Percentiles rank a stretch among this genome's conserved stretches.
Conservation (phyloP, 2,113 vertebrate genomes). For the Psephotus haematonotus region DNA sequence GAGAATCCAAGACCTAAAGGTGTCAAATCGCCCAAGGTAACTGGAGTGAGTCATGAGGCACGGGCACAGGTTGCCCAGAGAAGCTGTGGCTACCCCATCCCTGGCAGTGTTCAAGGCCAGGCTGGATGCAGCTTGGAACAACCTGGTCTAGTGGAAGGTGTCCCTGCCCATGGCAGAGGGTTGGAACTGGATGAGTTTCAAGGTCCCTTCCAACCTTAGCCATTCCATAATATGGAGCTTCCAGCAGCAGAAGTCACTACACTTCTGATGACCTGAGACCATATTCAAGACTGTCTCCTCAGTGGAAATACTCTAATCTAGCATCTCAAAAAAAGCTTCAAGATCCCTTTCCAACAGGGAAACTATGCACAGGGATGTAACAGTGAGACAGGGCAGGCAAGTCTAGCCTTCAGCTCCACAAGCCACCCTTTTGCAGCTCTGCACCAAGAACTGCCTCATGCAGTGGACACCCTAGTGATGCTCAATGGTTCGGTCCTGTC, state of each 20-base stretch:
- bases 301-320: background rate
- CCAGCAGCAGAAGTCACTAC: background rate
- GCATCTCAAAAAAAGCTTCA: background rate
- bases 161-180: background rate
- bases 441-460: background rate
- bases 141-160: background rate
- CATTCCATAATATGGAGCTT: background rate
- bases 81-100: background rate
- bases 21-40: background rate
- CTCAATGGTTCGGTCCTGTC: background rate
- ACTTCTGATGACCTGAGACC: too few species aligned
- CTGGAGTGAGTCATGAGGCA: background rate
- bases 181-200: background rate
- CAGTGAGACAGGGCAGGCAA: background rate
- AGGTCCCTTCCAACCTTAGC: background rate
- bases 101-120: background rate
- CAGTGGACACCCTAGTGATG: background rate
- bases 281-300: accelerated
- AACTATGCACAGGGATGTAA: background rate
- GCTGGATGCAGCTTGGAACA: background rate
- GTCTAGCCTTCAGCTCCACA: background rate
- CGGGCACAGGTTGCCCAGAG: background rate
- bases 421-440: background rate
- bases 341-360: background rate
- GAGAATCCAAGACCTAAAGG: background rate